Evolutionary conservation across 2,797 vertebrate species (phyloP).

Genomic region (Hapalemur alaotrensis): DNA sequence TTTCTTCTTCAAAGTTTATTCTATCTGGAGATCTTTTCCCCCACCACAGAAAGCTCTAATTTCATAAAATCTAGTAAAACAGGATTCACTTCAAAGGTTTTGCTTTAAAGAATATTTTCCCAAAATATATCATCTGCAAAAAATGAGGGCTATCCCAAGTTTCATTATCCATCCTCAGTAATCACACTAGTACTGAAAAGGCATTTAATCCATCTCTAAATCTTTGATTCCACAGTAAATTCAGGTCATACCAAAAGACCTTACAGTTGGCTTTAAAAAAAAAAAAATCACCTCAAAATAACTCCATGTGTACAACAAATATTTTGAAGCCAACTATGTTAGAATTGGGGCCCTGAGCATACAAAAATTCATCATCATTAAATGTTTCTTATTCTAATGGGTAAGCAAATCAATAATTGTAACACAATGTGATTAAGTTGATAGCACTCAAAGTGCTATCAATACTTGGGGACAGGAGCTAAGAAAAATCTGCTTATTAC

Average conservation of each 20-base stretch:
- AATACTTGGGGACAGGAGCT: neutral
- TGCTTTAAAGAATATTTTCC: neutral
- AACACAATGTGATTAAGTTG: neutral
- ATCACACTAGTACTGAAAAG: neutral
- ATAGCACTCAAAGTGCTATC: neutral
- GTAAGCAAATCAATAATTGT: neutral
- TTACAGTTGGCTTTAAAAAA: neutral
- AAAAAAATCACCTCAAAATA: neutral
- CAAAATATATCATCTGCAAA: neutral
- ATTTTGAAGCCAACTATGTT: slow-evolving; percentile 1
- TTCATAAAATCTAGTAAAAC: neutral
- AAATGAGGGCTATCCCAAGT: neutral
- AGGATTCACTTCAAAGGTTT: neutral
- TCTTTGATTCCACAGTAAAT: slow-evolving; percentile 37
- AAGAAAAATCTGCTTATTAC: neutral
- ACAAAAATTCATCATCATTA: neutral
- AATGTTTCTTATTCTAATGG: neutral
- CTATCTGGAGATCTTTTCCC: neutral
- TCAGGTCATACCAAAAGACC: neutral
- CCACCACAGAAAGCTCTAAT: neutral
- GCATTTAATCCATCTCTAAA: neutral
- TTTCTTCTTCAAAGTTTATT: slow-evolving; percentile 28
- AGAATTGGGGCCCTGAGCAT: neutral
- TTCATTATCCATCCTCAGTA: neutral
- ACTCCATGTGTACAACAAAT: neutral